Conservation (phyloP, 2,797 vertebrate genomes). For the Rhinoraja longicauda region DNA sequence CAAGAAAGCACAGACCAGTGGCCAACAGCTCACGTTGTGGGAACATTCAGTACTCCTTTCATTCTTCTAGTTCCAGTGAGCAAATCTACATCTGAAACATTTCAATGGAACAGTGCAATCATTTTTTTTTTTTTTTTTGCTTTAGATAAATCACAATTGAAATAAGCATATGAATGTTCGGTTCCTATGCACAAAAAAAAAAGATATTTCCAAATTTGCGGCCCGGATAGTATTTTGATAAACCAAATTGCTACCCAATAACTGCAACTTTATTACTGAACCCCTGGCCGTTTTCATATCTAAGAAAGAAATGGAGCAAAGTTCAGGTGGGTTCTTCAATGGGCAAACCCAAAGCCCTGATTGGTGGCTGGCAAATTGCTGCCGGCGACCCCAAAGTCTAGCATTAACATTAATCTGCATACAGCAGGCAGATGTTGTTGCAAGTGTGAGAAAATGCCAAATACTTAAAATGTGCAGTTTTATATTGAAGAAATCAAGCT, state of each 20-base stretch:
- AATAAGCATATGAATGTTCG: conserved; percentile 3
- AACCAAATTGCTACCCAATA: too few species aligned
- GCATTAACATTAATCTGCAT: background rate
- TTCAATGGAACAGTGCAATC: conserved; percentile 34
- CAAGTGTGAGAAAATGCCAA: background rate
- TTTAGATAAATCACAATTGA: background rate
- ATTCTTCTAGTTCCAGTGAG: conserved; percentile 34
- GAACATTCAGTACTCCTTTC: conserved; percentile 33
- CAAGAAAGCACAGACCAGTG: conserved; percentile 30
- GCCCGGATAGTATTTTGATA: background rate
- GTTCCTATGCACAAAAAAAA: background rate
- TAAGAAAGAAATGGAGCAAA: background rate
- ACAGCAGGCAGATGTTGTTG: background rate
- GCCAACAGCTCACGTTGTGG: conserved; percentile 29
- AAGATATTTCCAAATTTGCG: background rate
- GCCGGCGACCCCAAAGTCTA: background rate
- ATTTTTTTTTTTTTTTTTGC: background rate
- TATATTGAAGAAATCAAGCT: background rate
- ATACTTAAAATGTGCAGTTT: background rate
- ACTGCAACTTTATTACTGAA: background rate
- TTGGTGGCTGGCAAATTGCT: background rate
- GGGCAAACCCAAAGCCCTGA: background rate
- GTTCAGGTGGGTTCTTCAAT: background rate
- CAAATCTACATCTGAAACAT: conserved; percentile 35
- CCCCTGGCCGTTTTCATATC: background rate